phyloP scores from a whole-genome alignment of 2,888 invertebrate species.

The Pollenia labialis region DNA sequence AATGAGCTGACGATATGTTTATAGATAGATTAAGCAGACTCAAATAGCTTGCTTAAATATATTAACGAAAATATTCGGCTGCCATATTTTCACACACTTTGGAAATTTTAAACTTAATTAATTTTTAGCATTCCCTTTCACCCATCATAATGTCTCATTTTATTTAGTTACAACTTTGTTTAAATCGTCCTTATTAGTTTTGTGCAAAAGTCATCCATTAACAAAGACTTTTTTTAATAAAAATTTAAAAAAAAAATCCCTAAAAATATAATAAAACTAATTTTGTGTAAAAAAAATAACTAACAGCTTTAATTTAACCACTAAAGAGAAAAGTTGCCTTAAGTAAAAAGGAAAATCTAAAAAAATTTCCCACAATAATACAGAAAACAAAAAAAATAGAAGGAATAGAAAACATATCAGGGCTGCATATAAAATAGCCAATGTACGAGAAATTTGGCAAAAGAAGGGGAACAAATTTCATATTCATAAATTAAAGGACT shows the following conservation, averaged over 20 bases:
- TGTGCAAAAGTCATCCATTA: background rate
- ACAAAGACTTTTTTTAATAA: background rate
- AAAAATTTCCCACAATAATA: background rate
- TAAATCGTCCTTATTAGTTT: slow-evolving; percentile 12
- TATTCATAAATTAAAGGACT: slow-evolving; percentile 56
- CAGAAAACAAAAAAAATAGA: background rate
- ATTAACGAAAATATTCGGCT: no score
- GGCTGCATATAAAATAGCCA: slow-evolving; percentile 18
- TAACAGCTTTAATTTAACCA: background rate
- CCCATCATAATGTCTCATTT: background rate
- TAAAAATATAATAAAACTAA: no score
- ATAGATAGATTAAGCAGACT: no score
- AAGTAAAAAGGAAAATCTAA: background rate
- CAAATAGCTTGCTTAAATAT: no score
- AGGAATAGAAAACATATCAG: slow-evolving; percentile 19
- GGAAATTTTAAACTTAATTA: no score
- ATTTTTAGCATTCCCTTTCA: background rate
- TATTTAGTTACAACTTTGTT: background rate
- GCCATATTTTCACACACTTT: no score
- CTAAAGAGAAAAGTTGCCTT: slow-evolving; percentile 23
- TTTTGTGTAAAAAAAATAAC: no score
- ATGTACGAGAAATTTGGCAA: background rate
- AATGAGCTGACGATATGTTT: no score
- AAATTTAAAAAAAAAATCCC: background rate
- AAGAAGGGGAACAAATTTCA: background rate